A percentile compares a stretch with the other conserved stretches of the same genome.
Conservation (phyloP, 2,888 invertebrate genomes). For the Lasius fuliginosus region DNA sequence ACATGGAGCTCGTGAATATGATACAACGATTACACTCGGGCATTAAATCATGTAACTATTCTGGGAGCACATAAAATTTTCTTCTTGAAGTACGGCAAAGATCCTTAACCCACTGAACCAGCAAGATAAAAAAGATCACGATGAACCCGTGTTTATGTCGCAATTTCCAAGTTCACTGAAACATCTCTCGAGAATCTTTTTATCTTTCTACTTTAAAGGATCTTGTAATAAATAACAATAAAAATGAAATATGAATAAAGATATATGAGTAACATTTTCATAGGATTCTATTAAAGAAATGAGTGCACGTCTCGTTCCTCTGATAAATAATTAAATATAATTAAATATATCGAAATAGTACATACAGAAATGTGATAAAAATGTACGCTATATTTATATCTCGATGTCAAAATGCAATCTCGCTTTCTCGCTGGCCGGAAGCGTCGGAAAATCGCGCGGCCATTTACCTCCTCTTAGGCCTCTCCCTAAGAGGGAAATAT, state of each 20-base stretch:
- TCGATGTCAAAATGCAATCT: not conserved
- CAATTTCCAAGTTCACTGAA: constrained; percentile 10
- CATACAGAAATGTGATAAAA: not conserved
- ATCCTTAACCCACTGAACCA: constrained; percentile 18
- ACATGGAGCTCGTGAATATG: not conserved
- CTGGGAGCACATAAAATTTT: constrained; percentile 18
- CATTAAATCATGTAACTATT: constrained; percentile 34
- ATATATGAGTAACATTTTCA: not conserved
- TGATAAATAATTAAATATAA: not conserved
- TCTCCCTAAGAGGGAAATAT: constrained; percentile 37
- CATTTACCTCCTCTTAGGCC: constrained; percentile 23
- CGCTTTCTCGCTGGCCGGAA: not conserved
- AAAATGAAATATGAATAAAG: not conserved
- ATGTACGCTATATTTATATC: not conserved
- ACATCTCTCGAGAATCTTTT: not conserved
- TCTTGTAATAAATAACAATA: not conserved
- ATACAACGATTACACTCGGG: constrained; percentile 9
- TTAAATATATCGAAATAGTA: not conserved
- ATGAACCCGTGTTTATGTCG: not conserved
- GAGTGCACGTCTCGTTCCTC: not conserved
- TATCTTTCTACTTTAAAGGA: not conserved
- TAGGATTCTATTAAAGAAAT: not conserved
- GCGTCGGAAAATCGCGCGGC: not conserved
- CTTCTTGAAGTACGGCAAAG: not conserved
- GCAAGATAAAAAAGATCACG: constrained; percentile 10